Percentiles rank a stretch among this genome's conserved stretches.
Evolutionary conservation across 2,113 vertebrate genomes (phyloP).

Genomic region (Canis aureus): DNA sequence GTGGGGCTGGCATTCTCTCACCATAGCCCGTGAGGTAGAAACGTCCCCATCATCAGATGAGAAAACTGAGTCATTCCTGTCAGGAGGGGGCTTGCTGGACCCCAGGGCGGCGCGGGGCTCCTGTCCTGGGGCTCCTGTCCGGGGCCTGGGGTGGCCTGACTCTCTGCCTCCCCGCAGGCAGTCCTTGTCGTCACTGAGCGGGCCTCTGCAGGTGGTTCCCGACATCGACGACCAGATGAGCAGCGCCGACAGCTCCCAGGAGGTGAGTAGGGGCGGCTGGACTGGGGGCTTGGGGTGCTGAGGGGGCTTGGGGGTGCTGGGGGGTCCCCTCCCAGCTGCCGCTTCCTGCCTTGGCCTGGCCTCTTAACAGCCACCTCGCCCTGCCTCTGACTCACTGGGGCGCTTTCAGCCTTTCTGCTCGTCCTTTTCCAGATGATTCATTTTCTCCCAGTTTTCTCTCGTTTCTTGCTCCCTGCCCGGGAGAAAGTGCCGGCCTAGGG

Average conservation of each 20-base stretch:
- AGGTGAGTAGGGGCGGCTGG: slow-evolving; percentile 88
- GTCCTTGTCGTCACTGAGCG: slow-evolving; percentile 96
- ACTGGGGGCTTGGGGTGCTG: too few species aligned
- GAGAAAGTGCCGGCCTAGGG: slow-evolving; percentile 59
- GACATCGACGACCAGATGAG: slow-evolving; percentile 98
- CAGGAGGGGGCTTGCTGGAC: background rate
- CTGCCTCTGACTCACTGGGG: slow-evolving; percentile 61
- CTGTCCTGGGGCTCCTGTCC: too few species aligned
- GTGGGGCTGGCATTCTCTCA: background rate
- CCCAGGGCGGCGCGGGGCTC: too few species aligned
- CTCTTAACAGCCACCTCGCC: background rate
- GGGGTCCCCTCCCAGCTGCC: background rate
- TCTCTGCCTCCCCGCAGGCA: slow-evolving; percentile 89
- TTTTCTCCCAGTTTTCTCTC: slow-evolving; percentile 67
- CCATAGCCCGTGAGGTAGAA: background rate
- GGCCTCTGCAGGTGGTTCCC: slow-evolving; percentile 98
- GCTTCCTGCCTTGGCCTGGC: background rate
- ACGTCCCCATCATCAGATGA: background rate
- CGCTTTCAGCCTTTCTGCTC: slow-evolving; percentile 69
- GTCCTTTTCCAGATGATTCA: slow-evolving; percentile 77
- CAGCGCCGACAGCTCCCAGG: slow-evolving; percentile 94
- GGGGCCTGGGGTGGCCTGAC: background rate
- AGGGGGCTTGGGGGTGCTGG: background rate
- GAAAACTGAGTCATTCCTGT: background rate
- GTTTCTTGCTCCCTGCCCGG: background rate